phyloP scores from a whole-genome alignment of 2,888 invertebrate genomes.

The Tolmerus cingulatus region DNA sequence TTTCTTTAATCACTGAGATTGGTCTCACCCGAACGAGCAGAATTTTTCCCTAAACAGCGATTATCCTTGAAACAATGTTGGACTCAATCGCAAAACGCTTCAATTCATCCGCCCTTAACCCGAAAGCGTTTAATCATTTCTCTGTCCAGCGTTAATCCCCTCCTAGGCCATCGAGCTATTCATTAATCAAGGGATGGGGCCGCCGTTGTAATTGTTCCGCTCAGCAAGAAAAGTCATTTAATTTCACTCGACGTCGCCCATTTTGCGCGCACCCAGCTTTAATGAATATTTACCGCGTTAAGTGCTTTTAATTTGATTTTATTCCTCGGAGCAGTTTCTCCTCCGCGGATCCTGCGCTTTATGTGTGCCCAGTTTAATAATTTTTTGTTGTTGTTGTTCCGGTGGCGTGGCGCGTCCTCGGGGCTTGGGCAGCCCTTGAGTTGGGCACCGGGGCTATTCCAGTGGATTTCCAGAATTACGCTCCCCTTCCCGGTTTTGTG shows the following conservation, averaged over 20 bases:
- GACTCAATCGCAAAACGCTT: conserved; percentile 4
- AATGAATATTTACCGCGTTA: conserved; percentile 49
- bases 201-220: conserved; percentile 35
- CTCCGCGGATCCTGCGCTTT: background rate
- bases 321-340: conserved; percentile 12
- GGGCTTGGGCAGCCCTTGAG: background rate
- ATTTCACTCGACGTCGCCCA: conserved; percentile 40
- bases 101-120: conserved; percentile 10
- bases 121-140: conserved; percentile 30
- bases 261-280: conserved; percentile 40
- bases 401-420: background rate
- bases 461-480: conserved; percentile 13
- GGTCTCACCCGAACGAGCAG: background rate
- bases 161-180: background rate
- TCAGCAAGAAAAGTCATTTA: conserved; percentile 45
- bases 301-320: conserved; percentile 47
- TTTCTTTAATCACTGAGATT: background rate
- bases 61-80: background rate
- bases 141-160: background rate
- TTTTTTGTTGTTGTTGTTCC: background rate
- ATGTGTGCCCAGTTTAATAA: conserved; percentile 14
- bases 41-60: background rate
- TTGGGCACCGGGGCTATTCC: background rate
- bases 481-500: background rate
- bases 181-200: conserved; percentile 7